Conservation (phyloP, 2,797 vertebrate genomes). For the Hyperoplus lanceolatus region DNA sequence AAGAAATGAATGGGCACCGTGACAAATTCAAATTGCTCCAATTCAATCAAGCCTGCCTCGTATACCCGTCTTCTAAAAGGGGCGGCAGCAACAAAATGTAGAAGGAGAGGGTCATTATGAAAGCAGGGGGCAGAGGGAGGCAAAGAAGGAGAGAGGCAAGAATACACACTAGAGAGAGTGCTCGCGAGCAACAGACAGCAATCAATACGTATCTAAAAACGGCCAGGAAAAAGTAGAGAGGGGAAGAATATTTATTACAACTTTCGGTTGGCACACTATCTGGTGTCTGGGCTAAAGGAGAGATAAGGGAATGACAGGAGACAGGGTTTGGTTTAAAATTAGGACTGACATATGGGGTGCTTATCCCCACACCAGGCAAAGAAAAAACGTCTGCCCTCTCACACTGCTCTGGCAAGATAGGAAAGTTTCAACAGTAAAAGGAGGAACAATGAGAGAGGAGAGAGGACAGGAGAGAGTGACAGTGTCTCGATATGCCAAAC, state of each 20-base stretch:
- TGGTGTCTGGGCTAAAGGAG: conserved; percentile 37
- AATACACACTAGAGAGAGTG: neutral
- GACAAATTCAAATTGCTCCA: conserved; percentile 19
- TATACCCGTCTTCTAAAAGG: conserved; percentile 23
- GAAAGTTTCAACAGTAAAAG: conserved; percentile 17
- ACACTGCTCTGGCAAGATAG: conserved; percentile 64
- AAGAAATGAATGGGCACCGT: conserved; percentile 14
- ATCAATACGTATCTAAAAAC: conserved; percentile 45
- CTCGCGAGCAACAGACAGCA: conserved; percentile 22
- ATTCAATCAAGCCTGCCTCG: conserved; percentile 22
- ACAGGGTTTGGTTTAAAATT: conserved; percentile 52
- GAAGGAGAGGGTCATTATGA: too few species aligned
- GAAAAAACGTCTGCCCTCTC: conserved; percentile 43
- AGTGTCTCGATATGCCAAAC: neutral
- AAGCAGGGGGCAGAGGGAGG: conserved; percentile 11
- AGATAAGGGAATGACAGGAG: conserved; percentile 63
- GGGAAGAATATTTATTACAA: conserved; percentile 56
- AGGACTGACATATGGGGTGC: conserved; percentile 52
- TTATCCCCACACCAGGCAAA: conserved; percentile 54
- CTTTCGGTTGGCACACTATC: conserved; percentile 47
- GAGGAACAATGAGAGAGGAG: conserved; percentile 21
- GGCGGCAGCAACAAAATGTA: conserved; percentile 27
- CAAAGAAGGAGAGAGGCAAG: neutral
- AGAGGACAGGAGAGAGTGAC: neutral
- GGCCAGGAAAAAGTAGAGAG: conserved; percentile 13